Evolutionary conservation across 2,888 invertebrate species (phyloP), one percentile per base, ranked within the genome.

Genomic region (Drosophila fungiperda): DNA sequence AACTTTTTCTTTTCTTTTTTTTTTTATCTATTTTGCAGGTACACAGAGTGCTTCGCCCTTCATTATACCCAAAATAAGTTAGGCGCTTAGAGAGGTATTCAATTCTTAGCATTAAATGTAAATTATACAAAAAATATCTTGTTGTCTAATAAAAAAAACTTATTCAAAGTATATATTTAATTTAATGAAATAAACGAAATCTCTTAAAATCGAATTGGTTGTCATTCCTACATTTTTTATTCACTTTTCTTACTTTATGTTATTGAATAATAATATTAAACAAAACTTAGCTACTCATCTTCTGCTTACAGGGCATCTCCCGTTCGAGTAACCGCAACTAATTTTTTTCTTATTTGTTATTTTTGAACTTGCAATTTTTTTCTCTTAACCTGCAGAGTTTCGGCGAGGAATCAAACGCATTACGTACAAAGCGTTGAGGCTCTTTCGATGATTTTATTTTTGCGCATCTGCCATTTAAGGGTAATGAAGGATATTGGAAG

Each of bases 401-500:
- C 45, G 87, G 73, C 66, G 76, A 82, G 85, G 69, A 86, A 82
- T 88, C 82, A 82, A 88, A 86, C 88, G 90, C 82, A 87, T 87
- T 87, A 88, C 90, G 72, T 81, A 78, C 77, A 82, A 86, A 89
- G 86, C 78, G 70, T 65, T 57, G 67, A 78, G 76, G 73, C 78
- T 78, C 72, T 89, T 83, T 83, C 88, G 86, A 88, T 90, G 87
- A 87, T 87, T 90, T 88, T 86, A 86, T 86, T 87, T 85, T 83
- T 80, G 87, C 82, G 85, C 85, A 89, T 89, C 80, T 85, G 73
- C 73, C 84, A 77, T 76, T 76, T 81, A 66, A 66, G 72, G 89
- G 78, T 85, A 85, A 85, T 85, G 87, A 89, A 89, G 89, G 87
- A 89, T 85, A 89, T 85, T 89, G 87, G 84, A 89, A 84, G 87